These are phyloP conservation scores for Sebastes minor DNA, from an alignment of 2,797 vertebrate species.

Conservation along the genomic window DNA sequence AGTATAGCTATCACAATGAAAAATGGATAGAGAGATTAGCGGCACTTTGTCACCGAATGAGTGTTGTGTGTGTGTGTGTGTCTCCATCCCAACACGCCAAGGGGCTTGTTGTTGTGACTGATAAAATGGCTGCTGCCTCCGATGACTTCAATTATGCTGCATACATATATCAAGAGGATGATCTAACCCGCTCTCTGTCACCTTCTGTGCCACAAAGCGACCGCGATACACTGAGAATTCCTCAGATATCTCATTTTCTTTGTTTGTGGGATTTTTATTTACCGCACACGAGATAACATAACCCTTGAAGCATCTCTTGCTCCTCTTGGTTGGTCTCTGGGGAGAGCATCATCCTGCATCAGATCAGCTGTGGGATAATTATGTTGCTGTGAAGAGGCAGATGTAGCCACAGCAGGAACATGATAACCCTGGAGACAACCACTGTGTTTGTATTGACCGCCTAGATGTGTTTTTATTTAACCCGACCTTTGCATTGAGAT, in stretches of 20 bases:
- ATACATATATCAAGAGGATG: conserved; percentile 29
- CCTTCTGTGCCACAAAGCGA: neutral
- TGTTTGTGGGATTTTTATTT: neutral
- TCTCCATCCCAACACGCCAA: conserved; percentile 41
- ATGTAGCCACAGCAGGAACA: neutral
- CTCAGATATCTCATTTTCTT: conserved; percentile 2
- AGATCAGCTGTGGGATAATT: conserved; percentile 43
- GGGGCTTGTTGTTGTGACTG: conserved; percentile 58
- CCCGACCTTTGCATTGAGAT: neutral
- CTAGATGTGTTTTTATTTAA: neutral
- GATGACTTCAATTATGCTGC: conserved; percentile 48
- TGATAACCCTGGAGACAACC: conserved; percentile 9
- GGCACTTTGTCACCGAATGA: conserved; percentile 59
- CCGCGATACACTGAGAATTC: neutral
- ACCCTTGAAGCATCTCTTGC: conserved; percentile 1
- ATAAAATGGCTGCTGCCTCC: conserved; percentile 53
- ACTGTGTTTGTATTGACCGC: neutral
- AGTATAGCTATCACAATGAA: conserved; percentile 49
- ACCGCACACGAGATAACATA: neutral
- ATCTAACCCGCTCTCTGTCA: conserved; percentile 22
- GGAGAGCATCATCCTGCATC: conserved; percentile 12
- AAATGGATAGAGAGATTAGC: conserved; percentile 66
- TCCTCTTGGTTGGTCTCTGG: neutral
- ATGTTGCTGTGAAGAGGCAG: conserved; percentile 5
- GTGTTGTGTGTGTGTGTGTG: neutral